These are phyloP conservation scores for Neolamprologus longior DNA, from an alignment of 2,113 vertebrate genomes.

Conservation along the genomic window DNA sequence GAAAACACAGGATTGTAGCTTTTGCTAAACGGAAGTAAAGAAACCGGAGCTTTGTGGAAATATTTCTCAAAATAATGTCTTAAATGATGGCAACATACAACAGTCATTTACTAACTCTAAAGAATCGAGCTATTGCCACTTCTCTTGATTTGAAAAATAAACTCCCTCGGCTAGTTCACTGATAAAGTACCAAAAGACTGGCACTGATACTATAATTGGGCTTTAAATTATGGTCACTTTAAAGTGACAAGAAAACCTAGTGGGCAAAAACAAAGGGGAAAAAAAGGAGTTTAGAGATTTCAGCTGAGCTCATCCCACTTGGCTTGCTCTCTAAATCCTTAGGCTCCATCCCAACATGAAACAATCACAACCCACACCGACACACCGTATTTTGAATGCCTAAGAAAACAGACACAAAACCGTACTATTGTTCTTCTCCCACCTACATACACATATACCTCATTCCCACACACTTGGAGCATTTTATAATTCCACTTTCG, in stretches of 20 bases:
- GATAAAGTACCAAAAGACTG: neutral
- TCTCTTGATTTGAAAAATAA: neutral
- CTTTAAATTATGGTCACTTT: neutral
- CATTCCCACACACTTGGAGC: conserved; percentile 38
- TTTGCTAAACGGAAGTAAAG: neutral
- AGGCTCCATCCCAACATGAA: conserved; percentile 25
- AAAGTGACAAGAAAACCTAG: neutral
- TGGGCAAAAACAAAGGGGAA: neutral
- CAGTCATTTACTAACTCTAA: neutral
- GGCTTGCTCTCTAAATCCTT: conserved; percentile 22
- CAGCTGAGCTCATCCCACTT: conserved; percentile 12
- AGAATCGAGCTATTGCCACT: neutral
- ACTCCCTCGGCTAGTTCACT: neutral
- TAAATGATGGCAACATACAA: neutral
- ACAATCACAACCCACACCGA: conserved; percentile 43
- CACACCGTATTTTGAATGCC: conserved; percentile 23
- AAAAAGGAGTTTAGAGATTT: neutral
- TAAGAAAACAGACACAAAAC: conserved; percentile 24
- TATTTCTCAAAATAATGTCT: neutral
- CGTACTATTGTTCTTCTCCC: conserved; percentile 32
- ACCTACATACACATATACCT: conserved; percentile 23
- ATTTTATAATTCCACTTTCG: neutral
- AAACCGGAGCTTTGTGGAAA: neutral
- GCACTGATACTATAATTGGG: neutral
- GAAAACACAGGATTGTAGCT: neutral